Percentiles rank a stretch among this genome's conserved stretches.
Conservation (phyloP, 1,140 invertebrate species). For the Zaprionus lachaisei region DNA sequence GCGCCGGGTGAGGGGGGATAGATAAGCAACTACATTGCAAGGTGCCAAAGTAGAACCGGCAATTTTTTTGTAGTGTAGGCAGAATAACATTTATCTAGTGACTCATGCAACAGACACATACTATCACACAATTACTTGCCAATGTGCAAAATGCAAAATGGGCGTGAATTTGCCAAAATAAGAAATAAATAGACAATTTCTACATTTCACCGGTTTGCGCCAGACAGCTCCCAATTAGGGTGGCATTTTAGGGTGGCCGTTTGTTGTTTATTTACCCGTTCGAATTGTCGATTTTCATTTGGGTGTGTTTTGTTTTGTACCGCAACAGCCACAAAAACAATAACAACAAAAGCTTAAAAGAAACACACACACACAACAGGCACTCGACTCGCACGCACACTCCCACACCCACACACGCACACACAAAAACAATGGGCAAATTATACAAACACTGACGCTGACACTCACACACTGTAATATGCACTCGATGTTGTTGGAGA, state of each 20-base stretch:
- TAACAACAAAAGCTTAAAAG: constrained; percentile 16
- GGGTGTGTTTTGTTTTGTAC: constrained; percentile 61
- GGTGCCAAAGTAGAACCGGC: constrained; percentile 59
- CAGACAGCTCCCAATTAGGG: background rate
- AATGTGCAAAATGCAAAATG: constrained; percentile 41
- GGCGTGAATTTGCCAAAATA: constrained; percentile 36
- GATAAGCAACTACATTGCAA: constrained; percentile 33
- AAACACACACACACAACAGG: constrained; percentile 24
- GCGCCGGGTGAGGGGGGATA: background rate
- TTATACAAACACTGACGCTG: constrained; percentile 42
- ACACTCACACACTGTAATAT: constrained; percentile 43
- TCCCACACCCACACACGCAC: constrained; percentile 9
- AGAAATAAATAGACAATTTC: constrained; percentile 18
- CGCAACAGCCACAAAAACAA: constrained; percentile 43
- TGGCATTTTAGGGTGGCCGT: constrained; percentile 18
- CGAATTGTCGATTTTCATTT: constrained; percentile 28
- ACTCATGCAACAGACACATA: constrained; percentile 42
- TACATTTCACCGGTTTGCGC: constrained; percentile 38
- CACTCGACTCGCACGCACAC: constrained; percentile 13
- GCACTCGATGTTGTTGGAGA: constrained; percentile 10
- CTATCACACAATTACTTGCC: constrained; percentile 3
- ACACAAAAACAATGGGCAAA: constrained; percentile 46
- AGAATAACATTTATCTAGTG: constrained; percentile 53
- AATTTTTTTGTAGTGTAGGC: constrained; percentile 42
- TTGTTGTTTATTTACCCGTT: constrained; percentile 15